Conservation (phyloP, 37 sponge, comb jelly and placozoan genomes). For the Corticium candelabrum region DNA sequence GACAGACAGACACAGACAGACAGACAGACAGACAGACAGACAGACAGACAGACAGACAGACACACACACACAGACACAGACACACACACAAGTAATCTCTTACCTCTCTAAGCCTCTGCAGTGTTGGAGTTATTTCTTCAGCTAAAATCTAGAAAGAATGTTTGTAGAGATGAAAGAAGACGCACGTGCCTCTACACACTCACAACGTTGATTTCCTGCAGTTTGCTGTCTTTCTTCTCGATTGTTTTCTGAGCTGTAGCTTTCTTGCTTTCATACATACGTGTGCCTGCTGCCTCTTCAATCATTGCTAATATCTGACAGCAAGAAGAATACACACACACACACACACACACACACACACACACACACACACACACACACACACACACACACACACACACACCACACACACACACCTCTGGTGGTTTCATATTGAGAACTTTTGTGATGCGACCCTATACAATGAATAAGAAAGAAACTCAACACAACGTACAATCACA, state of each 20-base stretch:
- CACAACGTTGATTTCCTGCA: constrained; percentile 82
- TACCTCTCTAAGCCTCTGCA: constrained; percentile 66
- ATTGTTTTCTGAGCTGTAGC: constrained; percentile 88
- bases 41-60: constrained; percentile 6
- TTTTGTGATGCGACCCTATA: constrained; percentile 71
- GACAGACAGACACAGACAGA: neutral
- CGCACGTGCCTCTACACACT: neutral
- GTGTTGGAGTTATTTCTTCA: constrained; percentile 88
- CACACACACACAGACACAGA: neutral
- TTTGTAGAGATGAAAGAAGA: neutral
- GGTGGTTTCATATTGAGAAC: constrained; percentile 98
- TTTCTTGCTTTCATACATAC: constrained; percentile 96
- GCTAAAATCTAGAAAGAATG: constrained; percentile 48
- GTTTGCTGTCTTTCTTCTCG: constrained; percentile 92
- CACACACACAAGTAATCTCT: neutral
- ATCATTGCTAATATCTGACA: constrained; percentile 88
- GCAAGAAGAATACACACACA: neutral
- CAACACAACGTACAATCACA: neutral
- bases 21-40: neutral
- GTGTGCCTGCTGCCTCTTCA: constrained; percentile 97
- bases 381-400: neutral
- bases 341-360: neutral
- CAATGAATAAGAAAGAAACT: neutral
- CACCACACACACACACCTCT: constrained; percentile 40
- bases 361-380: constrained; percentile 5